A percentile compares a stretch with the other conserved stretches of the same genome.
phyloP scores from a whole-genome alignment of 2,797 vertebrate genomes.

The Bryconaethiops microstoma region DNA sequence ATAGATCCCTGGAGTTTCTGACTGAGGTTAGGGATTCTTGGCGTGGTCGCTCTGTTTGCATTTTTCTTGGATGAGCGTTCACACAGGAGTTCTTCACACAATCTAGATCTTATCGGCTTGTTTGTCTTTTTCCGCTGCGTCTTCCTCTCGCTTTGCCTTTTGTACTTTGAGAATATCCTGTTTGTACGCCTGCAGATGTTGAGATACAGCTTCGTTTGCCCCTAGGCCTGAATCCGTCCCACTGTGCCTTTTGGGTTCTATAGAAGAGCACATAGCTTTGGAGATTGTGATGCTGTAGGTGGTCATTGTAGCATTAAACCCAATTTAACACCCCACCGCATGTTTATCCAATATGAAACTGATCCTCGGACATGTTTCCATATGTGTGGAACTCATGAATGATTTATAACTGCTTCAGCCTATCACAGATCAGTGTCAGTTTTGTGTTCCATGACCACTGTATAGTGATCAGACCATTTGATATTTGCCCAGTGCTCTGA shows the following conservation, averaged over 20 bases:
- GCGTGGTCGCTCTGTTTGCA: slow-evolving; percentile 23
- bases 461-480: not conserved
- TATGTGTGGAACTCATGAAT: slow-evolving; percentile 62
- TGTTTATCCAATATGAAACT: slow-evolving; percentile 64
- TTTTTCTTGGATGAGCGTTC: slow-evolving; percentile 32
- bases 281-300: slow-evolving; percentile 64
- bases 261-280: slow-evolving; percentile 46
- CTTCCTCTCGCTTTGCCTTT: slow-evolving; percentile 18
- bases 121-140: slow-evolving; percentile 26
- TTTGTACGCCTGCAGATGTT: slow-evolving; percentile 63
- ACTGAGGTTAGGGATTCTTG: slow-evolving; percentile 17
- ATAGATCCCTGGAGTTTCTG: not conserved
- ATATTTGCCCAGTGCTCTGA: slow-evolving; percentile 24
- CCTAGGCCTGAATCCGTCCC: slow-evolving; percentile 33
- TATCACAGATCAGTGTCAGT: slow-evolving; percentile 43
- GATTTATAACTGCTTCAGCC: slow-evolving; percentile 52
- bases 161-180: slow-evolving; percentile 72
- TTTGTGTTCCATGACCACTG: slow-evolving; percentile 3
- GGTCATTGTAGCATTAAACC: slow-evolving; percentile 69
- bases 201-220: slow-evolving; percentile 52
- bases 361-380: slow-evolving; percentile 54
- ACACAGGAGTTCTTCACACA: slow-evolving; percentile 23
- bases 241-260: slow-evolving; percentile 47
- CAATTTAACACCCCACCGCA: slow-evolving; percentile 68
- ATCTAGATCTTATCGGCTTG: slow-evolving; percentile 23